Base-by-base conservation (phyloP, 1,140 invertebrate genomes). In the Scaptomyza pallida region DNA sequence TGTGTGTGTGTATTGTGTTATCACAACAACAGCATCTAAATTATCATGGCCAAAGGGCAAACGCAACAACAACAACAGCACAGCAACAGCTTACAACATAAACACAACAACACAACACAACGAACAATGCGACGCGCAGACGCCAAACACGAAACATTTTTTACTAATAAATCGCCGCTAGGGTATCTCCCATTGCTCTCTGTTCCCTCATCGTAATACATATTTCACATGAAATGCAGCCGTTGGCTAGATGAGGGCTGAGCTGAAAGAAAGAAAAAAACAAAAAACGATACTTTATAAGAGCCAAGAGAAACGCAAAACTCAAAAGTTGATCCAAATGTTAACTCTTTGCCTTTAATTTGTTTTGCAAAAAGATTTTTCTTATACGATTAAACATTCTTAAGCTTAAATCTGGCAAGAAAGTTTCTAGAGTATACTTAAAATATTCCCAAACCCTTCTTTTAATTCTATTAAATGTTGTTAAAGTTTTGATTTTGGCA, bases 101-200 rank as follows among this genome's bases (percentile, higher is more conserved):
- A 85, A 85, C 80, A 85, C 69, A 77, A 80, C 69, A 80, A 85
- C 81, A 86, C 64, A 77, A 80, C 69, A 80, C 69, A 54, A 83
- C 59, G 73, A 78, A 63, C 26, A 73, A 63, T 60, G 41, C 69
- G 70, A 55, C 41, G 47, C 52, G 59, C 60, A 50, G 64, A 59
- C 75, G 43, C 60, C 75, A 65, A 77, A 77, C 75, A 77, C 61
- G 75, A 77, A 71, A 77, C 60, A 75, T 77, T 77, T 77, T 70
- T 77, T 77, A 65, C 72, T 74, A 70, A 77, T 70, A 71, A 77
- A 77, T 64, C 30, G 51, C 60, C 51, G 41, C 17, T 3, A 44
- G 65, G 69, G 55, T 44, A 68, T 62, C 64, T 71, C 85, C 79
- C 77, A 80, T 71, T 77, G 72, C 72, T 48, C 55, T 74, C 26